Conservation (phyloP, 2,888 invertebrate species). For the Xestia xanthographa region DNA sequence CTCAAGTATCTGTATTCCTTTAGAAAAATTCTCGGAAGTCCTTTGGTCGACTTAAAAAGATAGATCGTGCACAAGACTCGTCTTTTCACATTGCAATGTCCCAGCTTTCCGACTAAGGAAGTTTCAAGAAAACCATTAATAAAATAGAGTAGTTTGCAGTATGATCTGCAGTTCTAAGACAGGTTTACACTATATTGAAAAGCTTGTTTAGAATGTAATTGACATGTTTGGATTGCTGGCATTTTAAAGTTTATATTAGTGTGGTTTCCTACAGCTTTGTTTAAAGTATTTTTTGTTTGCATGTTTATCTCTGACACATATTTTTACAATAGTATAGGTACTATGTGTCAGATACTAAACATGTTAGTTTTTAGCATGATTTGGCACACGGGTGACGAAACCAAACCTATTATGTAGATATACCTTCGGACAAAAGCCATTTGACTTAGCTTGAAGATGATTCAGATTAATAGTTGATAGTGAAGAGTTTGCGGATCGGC, state of each 20-base stretch:
- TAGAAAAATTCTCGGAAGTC: background rate
- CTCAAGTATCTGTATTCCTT: background rate
- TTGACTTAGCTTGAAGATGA: background rate
- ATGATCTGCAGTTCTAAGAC: constrained; percentile 26
- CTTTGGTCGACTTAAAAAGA: background rate
- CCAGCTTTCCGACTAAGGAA: background rate
- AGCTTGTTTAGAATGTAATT: background rate
- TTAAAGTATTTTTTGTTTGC: background rate
- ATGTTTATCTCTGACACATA: background rate
- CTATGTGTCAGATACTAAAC: background rate
- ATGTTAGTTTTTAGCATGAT: background rate
- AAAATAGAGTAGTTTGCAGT: constrained; percentile 10
- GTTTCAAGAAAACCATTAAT: constrained; percentile 32
- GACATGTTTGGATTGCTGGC: background rate
- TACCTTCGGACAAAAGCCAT: background rate
- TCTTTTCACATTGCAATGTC: background rate
- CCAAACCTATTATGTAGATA: background rate
- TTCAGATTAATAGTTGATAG: background rate
- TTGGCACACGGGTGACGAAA: background rate
- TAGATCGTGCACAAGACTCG: background rate
- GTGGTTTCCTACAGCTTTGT: background rate
- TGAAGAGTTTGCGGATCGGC: background rate
- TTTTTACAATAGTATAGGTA: background rate
- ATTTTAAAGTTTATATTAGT: constrained; percentile 1
- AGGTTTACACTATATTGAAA: constrained; percentile 9